Conservation (phyloP, 2,113 vertebrate species). For the Triplophysa siluroides region DNA sequence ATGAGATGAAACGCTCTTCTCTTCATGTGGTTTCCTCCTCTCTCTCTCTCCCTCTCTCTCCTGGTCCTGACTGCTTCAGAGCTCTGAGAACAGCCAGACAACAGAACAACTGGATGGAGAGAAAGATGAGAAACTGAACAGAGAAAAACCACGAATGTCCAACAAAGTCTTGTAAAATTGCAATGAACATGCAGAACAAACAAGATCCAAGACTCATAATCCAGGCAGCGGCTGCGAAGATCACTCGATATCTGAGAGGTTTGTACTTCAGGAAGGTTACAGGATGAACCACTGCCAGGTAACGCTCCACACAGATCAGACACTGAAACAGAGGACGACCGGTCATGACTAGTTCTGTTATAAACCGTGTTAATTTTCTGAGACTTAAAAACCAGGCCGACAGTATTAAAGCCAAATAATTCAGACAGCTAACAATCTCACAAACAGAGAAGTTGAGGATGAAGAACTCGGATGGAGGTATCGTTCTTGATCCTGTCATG, state of each 20-base stretch:
- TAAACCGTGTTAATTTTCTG: not conserved
- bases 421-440: not conserved
- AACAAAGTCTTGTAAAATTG: not conserved
- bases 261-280: slow-evolving; percentile 21
- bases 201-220: not conserved
- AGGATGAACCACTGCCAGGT: slow-evolving; percentile 7
- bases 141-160: not conserved
- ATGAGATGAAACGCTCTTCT: not conserved
- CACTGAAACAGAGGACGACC: slow-evolving; percentile 22
- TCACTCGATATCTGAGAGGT: slow-evolving; percentile 17
- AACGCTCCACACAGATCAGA: slow-evolving; percentile 11
- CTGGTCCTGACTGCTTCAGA: slow-evolving; percentile 24
- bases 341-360: not conserved
- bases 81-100: too few relatives aligned
- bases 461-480: not conserved
- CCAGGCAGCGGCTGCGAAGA: not conserved
- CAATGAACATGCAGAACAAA: not conserved
- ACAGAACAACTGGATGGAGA: slow-evolving; percentile 15
- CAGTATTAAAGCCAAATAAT: not conserved
- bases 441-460: not conserved
- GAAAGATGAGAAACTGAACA: not conserved
- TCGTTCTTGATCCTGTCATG: not conserved
- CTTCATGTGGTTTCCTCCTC: slow-evolving; percentile 2
- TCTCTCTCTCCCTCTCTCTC: not conserved
- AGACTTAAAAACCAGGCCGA: not conserved